A percentile compares a stretch with the other conserved stretches of the same genome.
Conservation (phyloP, 2,888 invertebrate genomes). For the Trilocha varians region DNA sequence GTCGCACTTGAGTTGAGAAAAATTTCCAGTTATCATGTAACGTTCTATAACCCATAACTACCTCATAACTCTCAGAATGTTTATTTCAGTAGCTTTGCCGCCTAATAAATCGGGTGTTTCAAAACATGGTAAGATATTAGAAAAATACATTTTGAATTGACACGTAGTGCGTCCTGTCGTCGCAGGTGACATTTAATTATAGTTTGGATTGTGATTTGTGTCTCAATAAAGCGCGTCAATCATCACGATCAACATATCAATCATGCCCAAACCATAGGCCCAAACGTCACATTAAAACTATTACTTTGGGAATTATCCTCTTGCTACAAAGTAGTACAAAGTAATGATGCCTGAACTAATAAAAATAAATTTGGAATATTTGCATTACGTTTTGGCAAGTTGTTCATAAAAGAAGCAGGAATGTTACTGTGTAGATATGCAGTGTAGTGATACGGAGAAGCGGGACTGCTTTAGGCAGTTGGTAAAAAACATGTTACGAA, state of each 20-base stretch:
- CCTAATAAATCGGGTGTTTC: neutral
- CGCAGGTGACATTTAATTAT: neutral
- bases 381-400: neutral
- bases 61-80: neutral
- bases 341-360: no score
- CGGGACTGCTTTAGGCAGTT: neutral
- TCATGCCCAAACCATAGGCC: neutral
- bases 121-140: no score
- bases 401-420: neutral
- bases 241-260: neutral
- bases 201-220: neutral
- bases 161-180: neutral
- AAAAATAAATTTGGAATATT: no score
- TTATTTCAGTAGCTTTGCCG: neutral
- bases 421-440: neutral
- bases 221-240: neutral
- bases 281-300: neutral
- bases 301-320: no score
- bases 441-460: neutral
- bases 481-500: constrained; percentile 4
- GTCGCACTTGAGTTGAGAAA: neutral
- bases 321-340: no score
- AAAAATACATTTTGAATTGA: neutral
- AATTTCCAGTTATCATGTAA: neutral
- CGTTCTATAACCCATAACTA: neutral